phyloP scores from a whole-genome alignment of 2,797 vertebrate species.

The Rhinogobio ventralis region DNA sequence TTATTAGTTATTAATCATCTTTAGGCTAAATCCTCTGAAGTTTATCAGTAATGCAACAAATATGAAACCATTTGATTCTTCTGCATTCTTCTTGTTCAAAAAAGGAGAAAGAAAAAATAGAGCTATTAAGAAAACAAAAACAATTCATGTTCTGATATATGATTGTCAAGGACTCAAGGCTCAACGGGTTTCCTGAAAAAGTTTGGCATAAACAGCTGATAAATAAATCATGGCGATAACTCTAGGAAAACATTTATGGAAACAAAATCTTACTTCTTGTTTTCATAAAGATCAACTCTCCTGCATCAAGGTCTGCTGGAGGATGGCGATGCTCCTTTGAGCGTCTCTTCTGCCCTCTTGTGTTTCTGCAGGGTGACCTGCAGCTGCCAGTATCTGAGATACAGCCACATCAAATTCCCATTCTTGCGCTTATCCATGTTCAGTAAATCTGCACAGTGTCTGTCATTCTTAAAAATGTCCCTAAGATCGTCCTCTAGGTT shows the following conservation, averaged over 20 bases:
- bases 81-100: not conserved
- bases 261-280: not conserved
- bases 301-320: slow-evolving; percentile 62
- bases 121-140: not conserved
- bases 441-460: slow-evolving; percentile 84
- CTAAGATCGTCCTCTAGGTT: slow-evolving; percentile 84
- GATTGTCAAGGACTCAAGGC: slow-evolving; percentile 44
- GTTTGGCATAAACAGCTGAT: slow-evolving; percentile 22
- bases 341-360: slow-evolving; percentile 81
- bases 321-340: slow-evolving; percentile 68
- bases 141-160: not conserved
- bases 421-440: slow-evolving; percentile 88
- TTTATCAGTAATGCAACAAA: not conserved
- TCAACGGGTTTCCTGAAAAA: slow-evolving; percentile 6
- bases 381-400: slow-evolving; percentile 93
- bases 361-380: slow-evolving; percentile 86
- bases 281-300: not conserved
- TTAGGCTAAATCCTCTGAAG: not conserved
- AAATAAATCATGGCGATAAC: not conserved
- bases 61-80: not conserved
- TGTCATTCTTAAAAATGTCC: slow-evolving; percentile 94
- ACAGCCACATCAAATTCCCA: slow-evolving; percentile 96
- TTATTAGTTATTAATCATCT: slow-evolving; percentile 1
- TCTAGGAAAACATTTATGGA: not conserved
- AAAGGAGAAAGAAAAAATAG: not conserved